These are phyloP conservation scores for Aleiodes sp. DNA, from an alignment of 1,140 invertebrate species.

Conservation along the genomic window DNA sequence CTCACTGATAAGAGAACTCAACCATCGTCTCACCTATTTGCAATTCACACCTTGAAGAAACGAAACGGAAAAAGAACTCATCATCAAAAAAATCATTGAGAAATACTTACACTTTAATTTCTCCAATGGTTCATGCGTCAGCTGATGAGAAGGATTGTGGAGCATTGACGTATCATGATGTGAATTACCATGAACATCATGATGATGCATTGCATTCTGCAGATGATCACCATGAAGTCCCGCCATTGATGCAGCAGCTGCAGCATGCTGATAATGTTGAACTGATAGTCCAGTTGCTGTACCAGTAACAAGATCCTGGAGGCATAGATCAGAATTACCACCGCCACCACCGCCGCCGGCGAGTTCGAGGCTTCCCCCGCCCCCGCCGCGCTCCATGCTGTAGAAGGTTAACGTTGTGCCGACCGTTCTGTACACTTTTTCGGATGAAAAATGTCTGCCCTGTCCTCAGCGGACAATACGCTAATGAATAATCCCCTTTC, in stretches of 20 bases:
- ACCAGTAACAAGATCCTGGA: constrained; percentile 76
- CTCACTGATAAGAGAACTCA: constrained; percentile 25
- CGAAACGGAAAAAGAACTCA: neutral
- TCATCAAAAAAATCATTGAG: neutral
- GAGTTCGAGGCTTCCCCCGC: constrained; percentile 66
- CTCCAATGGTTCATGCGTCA: constrained; percentile 81
- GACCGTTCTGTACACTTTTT: constrained; percentile 45
- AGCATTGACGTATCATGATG: constrained; percentile 68
- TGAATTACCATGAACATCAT: constrained; percentile 69
- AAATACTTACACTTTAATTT: constrained; percentile 79
- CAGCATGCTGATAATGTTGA: constrained; percentile 72
- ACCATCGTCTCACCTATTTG: neutral
- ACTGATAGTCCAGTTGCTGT: constrained; percentile 56
- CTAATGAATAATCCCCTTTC: neutral
- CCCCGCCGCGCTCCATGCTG: constrained; percentile 63
- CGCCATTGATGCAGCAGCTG: constrained; percentile 73
- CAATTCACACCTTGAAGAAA: constrained; percentile 10
- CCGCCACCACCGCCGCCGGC: constrained; percentile 68
- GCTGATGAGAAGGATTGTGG: constrained; percentile 60
- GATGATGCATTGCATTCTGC: constrained; percentile 68
- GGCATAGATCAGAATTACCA: constrained; percentile 73
- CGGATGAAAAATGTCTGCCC: neutral
- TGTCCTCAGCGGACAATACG: neutral
- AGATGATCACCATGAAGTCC: constrained; percentile 65
- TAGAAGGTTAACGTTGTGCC: constrained; percentile 66